Evolutionary conservation across 2,888 invertebrate species (phyloP).

Genomic region (Mechanitis messenoides): DNA sequence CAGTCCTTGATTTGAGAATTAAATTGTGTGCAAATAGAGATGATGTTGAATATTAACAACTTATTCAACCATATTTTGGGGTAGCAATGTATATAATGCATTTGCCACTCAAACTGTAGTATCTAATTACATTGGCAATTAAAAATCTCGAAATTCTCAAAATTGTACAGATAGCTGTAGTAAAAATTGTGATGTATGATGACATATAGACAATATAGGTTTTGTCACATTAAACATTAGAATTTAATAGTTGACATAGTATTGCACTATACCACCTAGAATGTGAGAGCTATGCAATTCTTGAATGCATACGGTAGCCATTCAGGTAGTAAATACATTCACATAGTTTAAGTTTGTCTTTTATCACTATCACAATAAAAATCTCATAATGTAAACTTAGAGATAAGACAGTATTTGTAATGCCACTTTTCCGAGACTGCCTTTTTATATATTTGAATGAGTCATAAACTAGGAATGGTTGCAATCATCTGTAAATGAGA

Average conservation of each 20-base stretch:
- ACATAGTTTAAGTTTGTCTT: slow-evolving; percentile 74
- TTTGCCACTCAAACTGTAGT: slow-evolving; percentile 47
- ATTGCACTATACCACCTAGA: slow-evolving; percentile 67
- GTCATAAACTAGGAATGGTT: slow-evolving; percentile 64
- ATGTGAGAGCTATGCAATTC: slow-evolving; percentile 60
- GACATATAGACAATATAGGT: slow-evolving; percentile 77
- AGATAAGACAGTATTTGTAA: slow-evolving; percentile 75
- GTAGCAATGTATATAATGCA: slow-evolving; percentile 70
- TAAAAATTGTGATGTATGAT: slow-evolving; percentile 78
- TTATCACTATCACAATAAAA: slow-evolving; percentile 73
- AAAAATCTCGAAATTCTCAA: slow-evolving; percentile 58
- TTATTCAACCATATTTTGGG: slow-evolving; percentile 41
- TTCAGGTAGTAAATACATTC: slow-evolving; percentile 61
- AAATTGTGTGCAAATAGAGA: slow-evolving; percentile 57
- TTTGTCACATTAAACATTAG: slow-evolving; percentile 69
- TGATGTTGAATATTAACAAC: slow-evolving; percentile 40
- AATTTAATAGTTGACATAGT: slow-evolving; percentile 68
- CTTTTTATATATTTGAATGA: slow-evolving; percentile 73
- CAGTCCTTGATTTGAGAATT: slow-evolving; percentile 50
- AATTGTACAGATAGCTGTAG: slow-evolving; percentile 77
- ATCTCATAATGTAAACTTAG: slow-evolving; percentile 74
- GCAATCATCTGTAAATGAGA: slow-evolving; percentile 48
- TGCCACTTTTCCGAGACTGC: slow-evolving; percentile 75
- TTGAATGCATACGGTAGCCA: slow-evolving; percentile 69
- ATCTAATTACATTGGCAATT: slow-evolving; percentile 55